These are phyloP conservation scores for Antheraea yamamai DNA, from an alignment of 2,888 invertebrate species.

Conservation along the genomic window DNA sequence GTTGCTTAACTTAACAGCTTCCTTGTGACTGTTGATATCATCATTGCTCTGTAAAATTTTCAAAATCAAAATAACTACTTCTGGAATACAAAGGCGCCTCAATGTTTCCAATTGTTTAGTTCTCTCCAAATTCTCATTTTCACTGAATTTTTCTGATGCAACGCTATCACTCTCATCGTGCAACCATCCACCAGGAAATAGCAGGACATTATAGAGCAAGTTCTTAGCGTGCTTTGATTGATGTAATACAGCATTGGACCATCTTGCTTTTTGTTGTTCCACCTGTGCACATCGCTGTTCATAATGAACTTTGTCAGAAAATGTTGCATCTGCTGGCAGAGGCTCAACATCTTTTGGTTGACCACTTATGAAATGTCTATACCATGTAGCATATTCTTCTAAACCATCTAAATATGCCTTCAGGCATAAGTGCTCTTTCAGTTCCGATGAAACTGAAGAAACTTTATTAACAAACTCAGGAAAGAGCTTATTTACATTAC, in stretches of 20 bases:
- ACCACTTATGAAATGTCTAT: constrained; percentile 89
- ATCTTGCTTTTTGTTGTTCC: constrained; percentile 88
- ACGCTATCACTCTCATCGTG: constrained; percentile 84
- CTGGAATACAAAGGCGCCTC: constrained; percentile 91
- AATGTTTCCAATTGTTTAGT: constrained; percentile 88
- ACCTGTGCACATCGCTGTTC: constrained; percentile 92
- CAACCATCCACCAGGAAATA: constrained; percentile 96
- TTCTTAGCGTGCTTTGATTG: constrained; percentile 90
- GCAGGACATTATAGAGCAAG: constrained; percentile 91
- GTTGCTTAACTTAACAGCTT: constrained; percentile 87
- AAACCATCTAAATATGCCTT: constrained; percentile 93
- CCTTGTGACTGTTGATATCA: constrained; percentile 88
- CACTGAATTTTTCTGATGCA: constrained; percentile 69
- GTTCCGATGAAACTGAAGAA: constrained; percentile 63
- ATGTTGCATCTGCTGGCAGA: constrained; percentile 83
- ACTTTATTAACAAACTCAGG: constrained; percentile 65
- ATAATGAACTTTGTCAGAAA: constrained; percentile 93
- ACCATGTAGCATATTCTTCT: constrained; percentile 95
- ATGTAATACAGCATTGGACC: constrained; percentile 86
- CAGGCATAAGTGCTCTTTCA: constrained; percentile 93
- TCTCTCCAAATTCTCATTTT: constrained; percentile 79
- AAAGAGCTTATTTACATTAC: constrained; percentile 62
- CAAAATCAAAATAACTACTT: constrained; percentile 89
- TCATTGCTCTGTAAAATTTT: constrained; percentile 89
- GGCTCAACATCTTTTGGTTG: constrained; percentile 87